Base-by-base conservation (phyloP, 2,797 vertebrate genomes). In the Urophycis tenuis region DNA sequence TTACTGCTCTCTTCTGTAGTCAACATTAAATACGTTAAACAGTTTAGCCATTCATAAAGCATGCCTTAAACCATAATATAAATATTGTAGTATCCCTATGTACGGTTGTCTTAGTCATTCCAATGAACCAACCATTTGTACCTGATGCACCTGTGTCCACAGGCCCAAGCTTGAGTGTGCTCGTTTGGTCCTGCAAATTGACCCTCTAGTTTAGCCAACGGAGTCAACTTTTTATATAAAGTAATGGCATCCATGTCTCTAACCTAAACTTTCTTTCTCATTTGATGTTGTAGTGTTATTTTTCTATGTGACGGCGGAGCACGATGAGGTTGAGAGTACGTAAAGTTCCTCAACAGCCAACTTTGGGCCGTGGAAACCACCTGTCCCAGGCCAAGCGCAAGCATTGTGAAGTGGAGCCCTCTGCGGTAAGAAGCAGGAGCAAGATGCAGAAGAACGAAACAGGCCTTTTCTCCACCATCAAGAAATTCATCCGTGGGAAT, bases 241-340 rank as follows among this genome's bases (percentile, higher is more conserved):
- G 6, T 60, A 60, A 5, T 67, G 12, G 25, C n/a, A 4, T 67
- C 60, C n/a, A n/a, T 33, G 33, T 15, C 25, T 17, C 34, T 41
- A 41, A 29, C 8, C 11, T 25, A 12, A 30, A 49, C 3, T 53
- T 15, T 72, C 6, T 32, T 4, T 32, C 10, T 73, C 29, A 67
- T 74, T 19, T 33, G n/a, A 74, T 12, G 32, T 60, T 35, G 17
- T 1, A 45, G 81, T 91, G 91, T 78, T 80, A 29, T 77, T 30
- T 93, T 94, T 97, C 94, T 95, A 98, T 98, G 97, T 94, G 95
- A 93, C 94, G 87, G 82, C 76, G 92, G 93, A 94, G 88, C 87
- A 96, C 92, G 85, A 99, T 98, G 97, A 97, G 95, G 96, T 96
- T 98, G 95, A 97, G 97, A 93, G 96, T 96, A 92, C 93, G 96